A percentile compares a stretch with the other conserved stretches of the same genome.
phyloP scores from a whole-genome alignment of 1,140 invertebrate genomes.

The Eueides isabella region DNA sequence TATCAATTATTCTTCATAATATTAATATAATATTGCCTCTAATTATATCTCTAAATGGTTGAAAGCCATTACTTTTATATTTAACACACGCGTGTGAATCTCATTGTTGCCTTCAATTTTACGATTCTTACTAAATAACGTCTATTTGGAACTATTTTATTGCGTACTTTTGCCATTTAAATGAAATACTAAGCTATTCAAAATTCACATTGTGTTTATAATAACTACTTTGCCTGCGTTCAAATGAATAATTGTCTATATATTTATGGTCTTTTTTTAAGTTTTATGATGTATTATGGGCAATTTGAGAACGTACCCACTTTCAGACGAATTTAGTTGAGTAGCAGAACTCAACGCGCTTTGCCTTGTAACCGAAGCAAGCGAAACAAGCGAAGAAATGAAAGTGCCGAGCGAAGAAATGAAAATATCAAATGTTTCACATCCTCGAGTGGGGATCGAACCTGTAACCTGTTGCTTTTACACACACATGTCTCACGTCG shows the following conservation, averaged over 20 bases:
- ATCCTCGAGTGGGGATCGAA: too few species aligned
- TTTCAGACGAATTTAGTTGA: too few species aligned
- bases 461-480: too few species aligned
- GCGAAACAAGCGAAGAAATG: too few species aligned
- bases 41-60: background rate
- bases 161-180: background rate
- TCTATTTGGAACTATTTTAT: background rate
- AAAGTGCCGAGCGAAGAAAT: too few species aligned
- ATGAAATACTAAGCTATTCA: background rate
- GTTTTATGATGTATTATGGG: background rate
- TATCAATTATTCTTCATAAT: background rate
- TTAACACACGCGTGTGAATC: background rate
- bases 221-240: background rate
- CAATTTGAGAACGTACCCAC: too few species aligned
- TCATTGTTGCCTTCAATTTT: slow-evolving; percentile 2
- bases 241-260: background rate
- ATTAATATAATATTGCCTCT: background rate
- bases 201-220: background rate
- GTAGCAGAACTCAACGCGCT: too few species aligned
- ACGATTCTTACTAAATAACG: background rate
- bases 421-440: too few species aligned
- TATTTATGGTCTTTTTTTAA: background rate
- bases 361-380: too few species aligned
- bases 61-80: background rate
- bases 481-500: too few species aligned